Conservation (phyloP, 2,797 vertebrate species). For the Poeciliopsis turneri region DNA sequence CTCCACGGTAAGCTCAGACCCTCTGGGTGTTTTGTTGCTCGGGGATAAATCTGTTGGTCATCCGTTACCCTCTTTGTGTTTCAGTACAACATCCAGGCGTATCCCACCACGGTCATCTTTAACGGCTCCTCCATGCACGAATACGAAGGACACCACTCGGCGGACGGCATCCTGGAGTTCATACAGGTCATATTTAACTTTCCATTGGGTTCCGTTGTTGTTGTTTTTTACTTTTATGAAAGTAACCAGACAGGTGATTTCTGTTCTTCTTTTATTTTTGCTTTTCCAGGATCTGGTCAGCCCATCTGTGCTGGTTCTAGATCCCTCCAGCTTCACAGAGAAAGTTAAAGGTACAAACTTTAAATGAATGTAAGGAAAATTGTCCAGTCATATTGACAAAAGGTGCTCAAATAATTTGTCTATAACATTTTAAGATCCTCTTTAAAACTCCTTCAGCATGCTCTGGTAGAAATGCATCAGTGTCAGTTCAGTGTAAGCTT, state of each 20-base stretch:
- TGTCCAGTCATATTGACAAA: background rate
- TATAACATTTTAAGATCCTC: background rate
- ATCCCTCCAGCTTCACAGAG: slow-evolving; percentile 85
- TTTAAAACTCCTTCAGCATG: background rate
- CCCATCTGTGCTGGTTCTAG: slow-evolving; percentile 88
- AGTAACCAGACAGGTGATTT: background rate
- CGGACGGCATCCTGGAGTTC: slow-evolving; percentile 94
- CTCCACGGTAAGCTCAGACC: slow-evolving; percentile 51
- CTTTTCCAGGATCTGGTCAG: slow-evolving; percentile 88
- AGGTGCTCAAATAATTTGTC: background rate
- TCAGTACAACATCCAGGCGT: slow-evolving; percentile 95
- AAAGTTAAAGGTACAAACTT: slow-evolving; percentile 81
- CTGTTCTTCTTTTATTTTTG: slow-evolving; percentile 7
- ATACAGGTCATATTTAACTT: slow-evolving; percentile 84
- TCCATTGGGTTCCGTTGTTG: background rate
- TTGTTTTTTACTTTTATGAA: background rate
- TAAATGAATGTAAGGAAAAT: background rate
- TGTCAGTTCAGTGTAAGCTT: background rate
- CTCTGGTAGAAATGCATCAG: background rate
- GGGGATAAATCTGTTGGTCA: background rate
- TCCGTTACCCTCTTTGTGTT: slow-evolving; percentile 14
- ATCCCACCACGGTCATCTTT: slow-evolving; percentile 95
- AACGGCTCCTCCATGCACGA: slow-evolving; percentile 93
- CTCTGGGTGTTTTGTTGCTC: background rate
- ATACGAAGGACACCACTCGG: slow-evolving; percentile 95